Conservation (phyloP, 2,113 vertebrate genomes). For the Grammomys dolichurus region DNA sequence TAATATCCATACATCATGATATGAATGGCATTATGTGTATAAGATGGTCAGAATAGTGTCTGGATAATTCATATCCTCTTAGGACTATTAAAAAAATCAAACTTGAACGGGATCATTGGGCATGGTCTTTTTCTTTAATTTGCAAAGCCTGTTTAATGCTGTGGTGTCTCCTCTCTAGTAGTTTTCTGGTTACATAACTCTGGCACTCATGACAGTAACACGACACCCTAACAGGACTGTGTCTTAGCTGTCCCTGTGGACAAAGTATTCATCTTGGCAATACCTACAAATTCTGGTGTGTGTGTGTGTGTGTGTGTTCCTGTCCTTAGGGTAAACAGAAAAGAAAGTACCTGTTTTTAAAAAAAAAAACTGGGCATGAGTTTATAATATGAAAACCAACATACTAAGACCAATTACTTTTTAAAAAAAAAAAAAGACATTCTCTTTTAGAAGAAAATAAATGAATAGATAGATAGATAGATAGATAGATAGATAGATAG, state of each 20-base stretch:
- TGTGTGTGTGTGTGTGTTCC: background rate
- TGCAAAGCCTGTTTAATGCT: conserved; percentile 71
- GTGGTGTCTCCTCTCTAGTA: conserved; percentile 48
- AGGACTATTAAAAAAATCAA: conserved; percentile 46
- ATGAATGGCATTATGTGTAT: background rate
- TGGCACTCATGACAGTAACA: conserved; percentile 51
- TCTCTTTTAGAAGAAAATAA: background rate
- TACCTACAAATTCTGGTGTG: background rate
- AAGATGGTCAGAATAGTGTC: background rate
- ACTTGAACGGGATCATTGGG: background rate
- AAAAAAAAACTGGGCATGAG: conserved; percentile 13
- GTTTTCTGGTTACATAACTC: conserved; percentile 47
- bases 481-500: background rate
- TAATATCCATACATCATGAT: background rate
- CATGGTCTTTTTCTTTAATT: conserved; percentile 28
- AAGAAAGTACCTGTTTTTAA: background rate
- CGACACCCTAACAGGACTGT: conserved; percentile 49
- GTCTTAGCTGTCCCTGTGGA: conserved; percentile 63
- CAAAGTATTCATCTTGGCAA: conserved; percentile 56
- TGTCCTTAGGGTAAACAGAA: background rate
- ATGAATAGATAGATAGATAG: no score
- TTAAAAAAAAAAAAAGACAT: background rate
- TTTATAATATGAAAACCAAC: conserved; percentile 36
- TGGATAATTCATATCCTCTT: conserved; percentile 2
- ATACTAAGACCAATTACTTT: conserved; percentile 10